These are phyloP conservation scores for Apodemia hepburni DNA, from an alignment of 2,888 invertebrate species.

Conservation along the genomic window DNA sequence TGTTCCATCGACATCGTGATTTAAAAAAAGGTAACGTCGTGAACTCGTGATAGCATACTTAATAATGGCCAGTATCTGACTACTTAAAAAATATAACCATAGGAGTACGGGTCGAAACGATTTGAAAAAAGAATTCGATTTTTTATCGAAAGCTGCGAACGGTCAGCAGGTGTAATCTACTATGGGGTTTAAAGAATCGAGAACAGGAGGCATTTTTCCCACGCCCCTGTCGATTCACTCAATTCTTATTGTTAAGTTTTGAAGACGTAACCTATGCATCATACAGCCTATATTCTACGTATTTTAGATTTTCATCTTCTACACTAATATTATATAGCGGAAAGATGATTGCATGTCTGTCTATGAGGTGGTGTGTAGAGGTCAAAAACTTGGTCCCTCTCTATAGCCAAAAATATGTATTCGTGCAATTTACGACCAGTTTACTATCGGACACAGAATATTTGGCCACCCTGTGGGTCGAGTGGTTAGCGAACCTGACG, in stretches of 20 bases:
- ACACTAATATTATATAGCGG: no score
- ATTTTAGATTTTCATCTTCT: neutral
- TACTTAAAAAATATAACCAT: constrained; percentile 61
- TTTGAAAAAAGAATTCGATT: constrained; percentile 44
- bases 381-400: no score
- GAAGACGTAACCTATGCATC: constrained; percentile 38
- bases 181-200: constrained; percentile 70
- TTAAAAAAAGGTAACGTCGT: constrained; percentile 61
- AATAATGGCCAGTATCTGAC: constrained; percentile 75
- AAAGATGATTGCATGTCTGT: no score
- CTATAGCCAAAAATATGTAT: no score
- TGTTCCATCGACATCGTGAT: constrained; percentile 69
- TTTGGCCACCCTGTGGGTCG: no score
- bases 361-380: no score
- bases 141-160: constrained; percentile 75
- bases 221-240: constrained; percentile 57
- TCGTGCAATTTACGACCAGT: no score
- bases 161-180: constrained; percentile 76
- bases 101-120: constrained; percentile 17
- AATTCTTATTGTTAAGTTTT: constrained; percentile 54
- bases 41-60: constrained; percentile 61
- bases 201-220: constrained; percentile 78
- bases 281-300: neutral
- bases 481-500: no score
- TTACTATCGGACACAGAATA: no score